Percentiles rank a stretch among this genome's conserved stretches.
Evolutionary conservation across 2,113 vertebrate species (phyloP).

Genomic region (Tragelaphus scriptus): DNA sequence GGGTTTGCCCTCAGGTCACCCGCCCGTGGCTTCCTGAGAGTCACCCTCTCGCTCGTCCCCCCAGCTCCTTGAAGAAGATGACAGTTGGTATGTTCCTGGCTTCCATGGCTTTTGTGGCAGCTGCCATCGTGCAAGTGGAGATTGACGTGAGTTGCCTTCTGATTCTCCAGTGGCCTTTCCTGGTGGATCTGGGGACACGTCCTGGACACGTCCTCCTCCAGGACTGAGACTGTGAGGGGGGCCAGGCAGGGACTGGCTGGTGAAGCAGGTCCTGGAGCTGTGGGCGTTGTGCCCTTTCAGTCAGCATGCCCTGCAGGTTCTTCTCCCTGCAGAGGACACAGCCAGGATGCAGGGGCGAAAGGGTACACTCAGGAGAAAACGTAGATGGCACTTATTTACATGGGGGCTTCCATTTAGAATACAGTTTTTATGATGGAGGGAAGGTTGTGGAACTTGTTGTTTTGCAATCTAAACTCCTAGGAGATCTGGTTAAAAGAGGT

Average conservation of each 20-base stretch:
- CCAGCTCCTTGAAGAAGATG: constrained; percentile 92
- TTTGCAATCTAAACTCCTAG: background rate
- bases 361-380: background rate
- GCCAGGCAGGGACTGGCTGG: background rate
- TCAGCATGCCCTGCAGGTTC: accelerated
- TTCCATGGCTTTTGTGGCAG: constrained; percentile 90
- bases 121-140: constrained; percentile 89
- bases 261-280: background rate
- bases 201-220: background rate
- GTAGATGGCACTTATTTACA: background rate
- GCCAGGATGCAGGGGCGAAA: background rate
- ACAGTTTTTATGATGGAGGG: background rate
- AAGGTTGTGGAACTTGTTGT: background rate
- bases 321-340: background rate
- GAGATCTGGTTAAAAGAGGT: background rate
- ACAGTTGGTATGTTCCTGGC: constrained; percentile 95
- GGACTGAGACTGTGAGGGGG: background rate
- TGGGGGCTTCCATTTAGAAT: background rate
- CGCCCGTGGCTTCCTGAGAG: accelerated
- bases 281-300: background rate
- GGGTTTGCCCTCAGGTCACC: accelerated
- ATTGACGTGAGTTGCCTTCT: constrained; percentile 90
- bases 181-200: accelerated
- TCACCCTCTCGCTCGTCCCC: background rate
- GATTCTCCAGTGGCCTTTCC: background rate